These are phyloP conservation scores for Penaeus indicus DNA, from an alignment of 1,140 invertebrate genomes.

Conservation along the genomic window DNA sequence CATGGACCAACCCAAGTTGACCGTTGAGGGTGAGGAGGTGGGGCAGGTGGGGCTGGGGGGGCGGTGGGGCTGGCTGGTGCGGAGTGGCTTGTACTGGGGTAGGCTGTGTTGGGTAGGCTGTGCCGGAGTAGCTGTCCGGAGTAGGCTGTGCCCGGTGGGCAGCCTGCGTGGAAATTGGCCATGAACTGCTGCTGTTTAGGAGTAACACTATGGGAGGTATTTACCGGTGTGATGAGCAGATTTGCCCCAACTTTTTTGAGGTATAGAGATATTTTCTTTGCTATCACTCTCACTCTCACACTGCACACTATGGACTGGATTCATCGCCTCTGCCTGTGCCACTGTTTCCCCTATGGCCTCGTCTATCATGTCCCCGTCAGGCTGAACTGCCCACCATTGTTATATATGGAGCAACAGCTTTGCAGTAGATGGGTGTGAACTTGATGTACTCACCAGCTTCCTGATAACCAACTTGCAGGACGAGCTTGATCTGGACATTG, in stretches of 20 bases:
- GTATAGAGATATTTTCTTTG: conserved; percentile 42
- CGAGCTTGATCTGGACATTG: conserved; percentile 83
- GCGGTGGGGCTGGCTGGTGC: neutral
- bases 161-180: conserved; percentile 16
- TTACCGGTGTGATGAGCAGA: conserved; percentile 18
- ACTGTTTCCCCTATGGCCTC: conserved; percentile 71
- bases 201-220: conserved; percentile 23
- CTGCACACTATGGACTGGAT: conserved; percentile 50
- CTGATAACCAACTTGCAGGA: conserved; percentile 91
- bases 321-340: conserved; percentile 46
- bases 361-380: conserved; percentile 70
- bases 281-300: conserved; percentile 54
- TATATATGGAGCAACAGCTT: conserved; percentile 71
- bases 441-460: conserved; percentile 85
- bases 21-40: conserved; percentile 17
- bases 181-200: conserved; percentile 1
- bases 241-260: conserved; percentile 38
- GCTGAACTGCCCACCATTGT: conserved; percentile 68
- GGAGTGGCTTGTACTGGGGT: too few species aligned
- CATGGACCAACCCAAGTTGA: conserved; percentile 33
- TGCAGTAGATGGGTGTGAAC: conserved; percentile 79
- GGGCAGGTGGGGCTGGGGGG: neutral
- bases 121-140: neutral
- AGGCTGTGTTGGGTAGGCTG: neutral
- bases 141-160: neutral